Evolutionary conservation across 1,140 invertebrate species (phyloP).

Genomic region (Anastrepha ludens): DNA sequence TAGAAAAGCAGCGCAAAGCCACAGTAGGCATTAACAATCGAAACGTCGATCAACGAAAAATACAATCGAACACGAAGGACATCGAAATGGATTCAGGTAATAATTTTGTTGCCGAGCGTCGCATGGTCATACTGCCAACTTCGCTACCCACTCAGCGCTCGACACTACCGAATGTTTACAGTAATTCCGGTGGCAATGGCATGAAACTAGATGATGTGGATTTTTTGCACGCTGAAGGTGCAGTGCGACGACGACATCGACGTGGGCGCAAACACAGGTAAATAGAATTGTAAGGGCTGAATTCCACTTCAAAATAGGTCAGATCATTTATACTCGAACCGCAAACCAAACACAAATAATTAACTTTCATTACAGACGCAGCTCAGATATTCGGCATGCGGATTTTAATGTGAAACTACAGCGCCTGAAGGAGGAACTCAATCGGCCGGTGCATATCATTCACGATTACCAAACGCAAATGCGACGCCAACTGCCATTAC

Average conservation of each 20-base stretch:
- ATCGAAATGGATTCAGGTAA: constrained; percentile 72
- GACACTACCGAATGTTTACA: constrained; percentile 70
- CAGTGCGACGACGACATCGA: constrained; percentile 67
- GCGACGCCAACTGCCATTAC: not conserved
- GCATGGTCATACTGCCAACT: constrained; percentile 67
- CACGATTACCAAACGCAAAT: constrained; percentile 21
- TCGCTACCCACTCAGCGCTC: constrained; percentile 70
- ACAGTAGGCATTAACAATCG: constrained; percentile 60
- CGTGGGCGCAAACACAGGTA: constrained; percentile 69
- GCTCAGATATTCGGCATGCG: constrained; percentile 54
- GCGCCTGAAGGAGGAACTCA: constrained; percentile 67
- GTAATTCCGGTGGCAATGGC: constrained; percentile 72
- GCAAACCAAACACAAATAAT: not conserved
- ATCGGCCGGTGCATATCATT: constrained; percentile 60
- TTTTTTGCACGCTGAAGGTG: constrained; percentile 66
- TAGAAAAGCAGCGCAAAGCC: constrained; percentile 62
- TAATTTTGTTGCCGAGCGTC: constrained; percentile 68
- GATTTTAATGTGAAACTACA: constrained; percentile 66
- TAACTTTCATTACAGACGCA: constrained; percentile 53
- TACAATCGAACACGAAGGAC: constrained; percentile 74
- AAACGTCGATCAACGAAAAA: constrained; percentile 71
- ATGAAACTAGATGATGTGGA: constrained; percentile 71
- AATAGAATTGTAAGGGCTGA: constrained; percentile 16
- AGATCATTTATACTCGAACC: not conserved
- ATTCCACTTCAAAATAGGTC: not conserved